phyloP scores from a whole-genome alignment of 53 echinoderm and acorn worm species.

The Apostichopus leukothele region DNA sequence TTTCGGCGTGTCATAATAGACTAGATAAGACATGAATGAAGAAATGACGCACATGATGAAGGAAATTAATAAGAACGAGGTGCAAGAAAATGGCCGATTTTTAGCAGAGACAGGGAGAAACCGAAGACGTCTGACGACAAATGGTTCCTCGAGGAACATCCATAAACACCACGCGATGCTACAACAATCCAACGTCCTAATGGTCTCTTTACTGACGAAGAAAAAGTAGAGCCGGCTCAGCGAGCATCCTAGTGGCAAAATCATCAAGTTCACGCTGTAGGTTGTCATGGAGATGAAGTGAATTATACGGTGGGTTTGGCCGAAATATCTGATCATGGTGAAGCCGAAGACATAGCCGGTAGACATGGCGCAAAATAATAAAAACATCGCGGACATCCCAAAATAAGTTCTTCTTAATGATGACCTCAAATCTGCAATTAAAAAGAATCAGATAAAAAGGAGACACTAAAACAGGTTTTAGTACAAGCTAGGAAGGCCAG shows the following conservation, averaged over 20 bases:
- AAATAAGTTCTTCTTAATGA: not conserved
- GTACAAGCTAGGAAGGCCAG: too few species aligned
- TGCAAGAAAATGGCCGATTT: constrained; percentile 1
- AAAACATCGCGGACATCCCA: not conserved
- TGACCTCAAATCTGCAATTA: not conserved
- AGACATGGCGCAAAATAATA: not conserved
- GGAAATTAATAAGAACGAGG: not conserved
- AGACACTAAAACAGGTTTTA: too few species aligned
- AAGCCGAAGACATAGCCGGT: constrained; percentile 2
- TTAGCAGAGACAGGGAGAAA: constrained; percentile 10
- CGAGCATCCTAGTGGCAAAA: constrained; percentile 14
- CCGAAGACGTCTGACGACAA: constrained; percentile 22
- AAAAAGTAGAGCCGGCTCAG: constrained; percentile 27
- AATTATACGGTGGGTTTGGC: constrained; percentile 2
- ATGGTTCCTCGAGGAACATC: constrained; percentile 38
- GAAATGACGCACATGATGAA: constrained; percentile 17
- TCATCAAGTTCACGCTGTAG: constrained; percentile 18
- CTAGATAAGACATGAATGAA: not conserved
- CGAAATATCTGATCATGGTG: constrained; percentile 29
- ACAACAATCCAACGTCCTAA: constrained; percentile 13
- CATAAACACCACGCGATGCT: constrained; percentile 42
- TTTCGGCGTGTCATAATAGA: not conserved
- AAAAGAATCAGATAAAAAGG: not conserved
- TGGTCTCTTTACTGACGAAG: constrained; percentile 19
- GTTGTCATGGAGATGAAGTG: constrained; percentile 47